Conservation (phyloP, 1,140 invertebrate species). For the Drosophila saltans region DNA sequence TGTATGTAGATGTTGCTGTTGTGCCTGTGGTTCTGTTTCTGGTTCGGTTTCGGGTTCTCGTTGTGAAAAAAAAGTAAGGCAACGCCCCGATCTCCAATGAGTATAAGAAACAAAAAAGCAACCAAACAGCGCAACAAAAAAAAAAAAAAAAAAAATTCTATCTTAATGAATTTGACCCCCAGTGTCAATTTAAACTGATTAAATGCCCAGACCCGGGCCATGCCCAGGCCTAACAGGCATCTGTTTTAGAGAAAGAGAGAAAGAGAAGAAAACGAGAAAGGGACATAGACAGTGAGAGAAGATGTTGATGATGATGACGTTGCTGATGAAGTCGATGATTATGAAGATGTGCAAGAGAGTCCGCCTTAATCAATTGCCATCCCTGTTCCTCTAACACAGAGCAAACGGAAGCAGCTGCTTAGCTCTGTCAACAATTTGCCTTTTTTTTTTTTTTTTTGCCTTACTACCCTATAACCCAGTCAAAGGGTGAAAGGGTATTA, state of each 20-base stretch:
- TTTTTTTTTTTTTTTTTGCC: not conserved
- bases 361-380: slow-evolving; percentile 24
- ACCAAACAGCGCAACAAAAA: slow-evolving; percentile 66
- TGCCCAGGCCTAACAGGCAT: slow-evolving; percentile 2
- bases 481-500: no score
- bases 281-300: not conserved
- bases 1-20: slow-evolving; percentile 12
- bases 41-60: not conserved
- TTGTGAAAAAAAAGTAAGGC: slow-evolving; percentile 26
- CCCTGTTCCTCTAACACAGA: slow-evolving; percentile 1
- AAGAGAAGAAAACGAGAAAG: not conserved
- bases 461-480: not conserved
- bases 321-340: not conserved
- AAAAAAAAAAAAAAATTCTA: slow-evolving; percentile 72
- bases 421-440: slow-evolving; percentile 36
- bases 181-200: slow-evolving; percentile 82
- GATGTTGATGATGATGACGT: not conserved
- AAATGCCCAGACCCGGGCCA: slow-evolving; percentile 61
- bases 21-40: not conserved
- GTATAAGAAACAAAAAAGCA: slow-evolving; percentile 42
- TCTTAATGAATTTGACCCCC: slow-evolving; percentile 81
- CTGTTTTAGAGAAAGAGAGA: not conserved
- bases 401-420: slow-evolving; percentile 32
- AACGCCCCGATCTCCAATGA: slow-evolving; percentile 47
- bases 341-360: not conserved